A percentile compares a stretch with the other conserved stretches of the same genome.
phyloP scores from a whole-genome alignment of 2,113 vertebrate species.

The Tympanuchus pallidicinctus region DNA sequence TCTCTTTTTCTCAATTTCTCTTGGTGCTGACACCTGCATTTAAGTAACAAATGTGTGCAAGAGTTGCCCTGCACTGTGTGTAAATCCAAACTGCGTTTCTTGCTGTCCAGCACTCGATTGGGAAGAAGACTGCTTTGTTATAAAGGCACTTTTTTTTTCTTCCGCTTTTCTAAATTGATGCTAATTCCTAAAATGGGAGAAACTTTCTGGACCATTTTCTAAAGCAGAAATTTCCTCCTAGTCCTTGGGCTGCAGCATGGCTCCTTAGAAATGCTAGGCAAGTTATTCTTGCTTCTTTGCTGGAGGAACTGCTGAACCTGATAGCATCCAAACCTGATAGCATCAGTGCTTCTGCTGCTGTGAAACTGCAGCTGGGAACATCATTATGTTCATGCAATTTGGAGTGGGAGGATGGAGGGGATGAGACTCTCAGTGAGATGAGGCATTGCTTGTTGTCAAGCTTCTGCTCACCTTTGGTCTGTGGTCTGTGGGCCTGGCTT shows the following conservation, averaged over 20 bases:
- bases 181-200: conserved; percentile 29
- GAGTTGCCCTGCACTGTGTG: not conserved
- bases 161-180: conserved; percentile 19
- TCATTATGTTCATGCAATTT: not conserved
- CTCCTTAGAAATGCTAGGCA: conserved; percentile 28
- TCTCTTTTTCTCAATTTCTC: conserved; percentile 3
- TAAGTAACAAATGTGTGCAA: not conserved
- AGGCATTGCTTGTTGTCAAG: not conserved
- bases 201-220: conserved; percentile 37
- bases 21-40: not conserved
- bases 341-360: not conserved
- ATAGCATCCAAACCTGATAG: not conserved
- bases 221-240: conserved; percentile 50
- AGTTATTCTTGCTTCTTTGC: conserved; percentile 60
- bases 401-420: not conserved
- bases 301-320: not conserved
- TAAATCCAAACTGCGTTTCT: not conserved
- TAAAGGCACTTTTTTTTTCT: not conserved
- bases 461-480: not conserved
- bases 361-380: not conserved
- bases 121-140: not conserved
- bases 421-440: not conserved
- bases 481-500: not conserved
- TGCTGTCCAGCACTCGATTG: not conserved
- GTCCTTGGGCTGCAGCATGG: conserved; percentile 43